Percentiles rank a stretch among this genome's conserved stretches.
Evolutionary conservation across 2,797 vertebrate genomes (phyloP).

Genomic region (Tiaroga cobitis): DNA sequence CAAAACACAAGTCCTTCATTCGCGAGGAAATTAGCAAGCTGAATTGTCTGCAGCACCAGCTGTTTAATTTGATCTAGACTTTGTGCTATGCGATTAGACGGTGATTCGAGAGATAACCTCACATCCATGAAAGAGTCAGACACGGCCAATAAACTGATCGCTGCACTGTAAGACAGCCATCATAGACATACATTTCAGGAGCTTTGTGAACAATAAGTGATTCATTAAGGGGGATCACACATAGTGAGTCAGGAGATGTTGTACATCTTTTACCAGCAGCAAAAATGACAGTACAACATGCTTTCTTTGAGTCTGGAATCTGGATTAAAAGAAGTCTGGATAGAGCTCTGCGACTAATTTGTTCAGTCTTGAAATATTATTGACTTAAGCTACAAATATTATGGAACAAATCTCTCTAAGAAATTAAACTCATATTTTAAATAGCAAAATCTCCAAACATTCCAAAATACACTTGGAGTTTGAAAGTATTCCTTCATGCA

Average conservation of each 20-base stretch:
- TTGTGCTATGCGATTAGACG: not conserved
- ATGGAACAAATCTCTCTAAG: not conserved
- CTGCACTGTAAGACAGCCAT: not conserved
- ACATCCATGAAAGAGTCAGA: not conserved
- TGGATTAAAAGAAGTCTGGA: not conserved
- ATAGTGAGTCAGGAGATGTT: not conserved
- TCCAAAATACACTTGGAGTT: not conserved
- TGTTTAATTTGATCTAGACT: conserved; percentile 9
- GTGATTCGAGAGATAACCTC: conserved; percentile 20
- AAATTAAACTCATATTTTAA: not conserved
- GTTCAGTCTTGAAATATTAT: not conserved
- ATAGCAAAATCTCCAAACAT: not conserved
- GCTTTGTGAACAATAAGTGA: not conserved
- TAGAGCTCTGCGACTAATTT: not conserved
- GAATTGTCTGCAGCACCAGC: not conserved
- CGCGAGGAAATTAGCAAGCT: not conserved
- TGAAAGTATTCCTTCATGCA: not conserved
- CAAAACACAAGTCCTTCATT: conserved; percentile 11
- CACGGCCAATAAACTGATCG: not conserved
- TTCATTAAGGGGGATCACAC: not conserved
- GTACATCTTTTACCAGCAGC: not conserved
- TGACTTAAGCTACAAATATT: conserved; percentile 15
- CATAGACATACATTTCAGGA: not conserved
- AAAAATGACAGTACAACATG: not conserved
- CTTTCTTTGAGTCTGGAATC: not conserved